phyloP scores from a whole-genome alignment of 2,113 vertebrate genomes.

The Suncus etruscus region DNA sequence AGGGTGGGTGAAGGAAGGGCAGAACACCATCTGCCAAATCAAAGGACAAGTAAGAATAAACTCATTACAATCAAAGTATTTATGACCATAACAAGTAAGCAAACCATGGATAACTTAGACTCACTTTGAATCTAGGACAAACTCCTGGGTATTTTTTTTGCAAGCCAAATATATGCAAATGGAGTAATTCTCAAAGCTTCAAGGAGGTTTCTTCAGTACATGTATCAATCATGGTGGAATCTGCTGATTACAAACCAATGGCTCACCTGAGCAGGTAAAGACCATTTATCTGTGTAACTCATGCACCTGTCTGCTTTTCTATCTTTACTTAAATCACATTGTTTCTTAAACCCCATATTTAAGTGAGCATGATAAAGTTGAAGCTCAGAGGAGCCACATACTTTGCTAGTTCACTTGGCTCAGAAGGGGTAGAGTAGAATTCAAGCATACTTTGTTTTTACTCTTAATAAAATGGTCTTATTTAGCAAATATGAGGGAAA shows the following conservation, averaged over 20 bases:
- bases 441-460: no score
- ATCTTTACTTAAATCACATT: background rate
- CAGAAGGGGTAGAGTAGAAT: no score
- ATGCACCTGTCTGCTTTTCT: background rate
- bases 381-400: no score
- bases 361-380: no score
- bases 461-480: no score
- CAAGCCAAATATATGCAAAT: background rate
- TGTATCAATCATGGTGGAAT: background rate
- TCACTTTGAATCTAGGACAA: no score
- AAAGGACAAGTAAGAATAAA: background rate
- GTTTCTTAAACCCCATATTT: background rate
- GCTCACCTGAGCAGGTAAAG: background rate
- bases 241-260: background rate
- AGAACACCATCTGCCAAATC: constrained; percentile 8
- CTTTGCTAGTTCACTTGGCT: no score
- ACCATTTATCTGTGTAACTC: background rate
- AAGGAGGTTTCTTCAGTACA: background rate
- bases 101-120: background rate
- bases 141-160: background rate
- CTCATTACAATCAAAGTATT: background rate
- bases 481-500: no score
- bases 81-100: background rate
- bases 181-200: background rate
- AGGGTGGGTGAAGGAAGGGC: no score